These are phyloP conservation scores for Orthonevra nobilis DNA, from an alignment of 2,888 invertebrate genomes.

Conservation along the genomic window DNA sequence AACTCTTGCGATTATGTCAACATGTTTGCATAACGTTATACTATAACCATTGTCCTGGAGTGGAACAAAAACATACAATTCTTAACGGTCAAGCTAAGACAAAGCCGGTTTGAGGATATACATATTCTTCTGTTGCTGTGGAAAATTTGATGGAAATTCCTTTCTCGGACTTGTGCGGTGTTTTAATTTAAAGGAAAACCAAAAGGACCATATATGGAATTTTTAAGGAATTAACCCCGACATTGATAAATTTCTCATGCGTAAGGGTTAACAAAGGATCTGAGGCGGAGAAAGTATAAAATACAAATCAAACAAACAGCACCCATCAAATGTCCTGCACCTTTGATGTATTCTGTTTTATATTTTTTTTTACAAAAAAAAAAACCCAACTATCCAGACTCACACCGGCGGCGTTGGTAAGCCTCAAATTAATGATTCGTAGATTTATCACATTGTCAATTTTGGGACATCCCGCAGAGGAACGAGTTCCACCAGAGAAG, in stretches of 20 bases:
- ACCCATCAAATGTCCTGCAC: constrained; percentile 58
- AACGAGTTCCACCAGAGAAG: constrained; percentile 51
- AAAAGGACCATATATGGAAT: constrained; percentile 37
- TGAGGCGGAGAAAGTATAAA: constrained; percentile 54
- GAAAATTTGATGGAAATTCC: constrained; percentile 32
- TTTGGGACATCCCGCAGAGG: constrained; percentile 63
- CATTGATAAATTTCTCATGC: constrained; percentile 68
- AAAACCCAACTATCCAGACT: constrained; percentile 30
- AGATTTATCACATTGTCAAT: constrained; percentile 72
- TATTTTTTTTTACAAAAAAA: constrained; percentile 15
- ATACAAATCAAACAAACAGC: constrained; percentile 64
- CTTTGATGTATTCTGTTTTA: no score
- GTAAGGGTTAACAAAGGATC: constrained; percentile 63
- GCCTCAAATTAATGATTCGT: constrained; percentile 75
- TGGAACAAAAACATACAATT: constrained; percentile 23
- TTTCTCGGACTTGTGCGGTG: constrained; percentile 20
- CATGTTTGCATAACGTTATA: constrained; percentile 10
- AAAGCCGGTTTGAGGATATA: constrained; percentile 53
- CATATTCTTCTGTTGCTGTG: no score
- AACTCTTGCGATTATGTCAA: constrained; percentile 39
- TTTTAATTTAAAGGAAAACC: constrained; percentile 33
- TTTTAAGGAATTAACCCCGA: constrained; percentile 57
- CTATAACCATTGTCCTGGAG: constrained; percentile 23
- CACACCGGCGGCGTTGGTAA: constrained; percentile 63
- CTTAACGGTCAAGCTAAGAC: constrained; percentile 45